A percentile compares a stretch with the other conserved stretches of the same genome.
phyloP scores from a whole-genome alignment of 2,797 vertebrate genomes.

The Danio choprae region DNA sequence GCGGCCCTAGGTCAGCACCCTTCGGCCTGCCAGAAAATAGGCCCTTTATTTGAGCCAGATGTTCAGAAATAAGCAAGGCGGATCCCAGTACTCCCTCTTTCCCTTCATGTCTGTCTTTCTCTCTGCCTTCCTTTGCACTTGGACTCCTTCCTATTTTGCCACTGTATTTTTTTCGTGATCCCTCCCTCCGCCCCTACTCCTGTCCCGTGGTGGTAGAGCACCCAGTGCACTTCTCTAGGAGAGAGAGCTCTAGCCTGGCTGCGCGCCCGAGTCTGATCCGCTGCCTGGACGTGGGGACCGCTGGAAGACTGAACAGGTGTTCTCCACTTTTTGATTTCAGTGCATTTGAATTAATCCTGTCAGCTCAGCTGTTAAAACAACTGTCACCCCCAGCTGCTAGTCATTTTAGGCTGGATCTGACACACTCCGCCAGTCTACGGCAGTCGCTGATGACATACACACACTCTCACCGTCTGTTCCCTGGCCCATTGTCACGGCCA shows the following conservation, averaged over 20 bases:
- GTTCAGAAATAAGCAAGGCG: conserved; percentile 79
- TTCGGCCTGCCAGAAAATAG: conserved; percentile 62
- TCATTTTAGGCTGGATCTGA: conserved; percentile 97
- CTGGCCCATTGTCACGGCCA: conserved; percentile 49
- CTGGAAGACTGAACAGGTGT: conserved; percentile 99
- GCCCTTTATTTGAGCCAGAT: conserved; percentile 90
- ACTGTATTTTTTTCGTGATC: conserved; percentile 26
- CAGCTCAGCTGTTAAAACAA: conserved; percentile 99
- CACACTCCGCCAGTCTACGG: conserved; percentile 88
- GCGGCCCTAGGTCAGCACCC: conserved; percentile 41
- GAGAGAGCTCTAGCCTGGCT: conserved; percentile 58
- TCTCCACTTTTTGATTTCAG: conserved; percentile 99
- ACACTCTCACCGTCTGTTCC: conserved; percentile 61
- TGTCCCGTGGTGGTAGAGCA: conserved; percentile 61
- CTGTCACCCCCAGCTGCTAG: conserved; percentile 99
- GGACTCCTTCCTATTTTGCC: conserved; percentile 40
- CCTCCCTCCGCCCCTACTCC: conserved; percentile 58
- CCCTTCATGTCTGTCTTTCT: conserved; percentile 29
- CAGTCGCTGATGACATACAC: conserved; percentile 70
- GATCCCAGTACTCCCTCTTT: conserved; percentile 51
- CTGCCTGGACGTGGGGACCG: conserved; percentile 72
- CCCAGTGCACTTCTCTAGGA: conserved; percentile 64
- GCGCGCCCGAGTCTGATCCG: conserved; percentile 45
- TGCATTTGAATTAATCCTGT: conserved; percentile 99
- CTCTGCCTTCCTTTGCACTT: conserved; percentile 16